These are phyloP conservation scores for Parochlus steinenii DNA, from an alignment of 2,888 invertebrate genomes.

Conservation along the genomic window DNA sequence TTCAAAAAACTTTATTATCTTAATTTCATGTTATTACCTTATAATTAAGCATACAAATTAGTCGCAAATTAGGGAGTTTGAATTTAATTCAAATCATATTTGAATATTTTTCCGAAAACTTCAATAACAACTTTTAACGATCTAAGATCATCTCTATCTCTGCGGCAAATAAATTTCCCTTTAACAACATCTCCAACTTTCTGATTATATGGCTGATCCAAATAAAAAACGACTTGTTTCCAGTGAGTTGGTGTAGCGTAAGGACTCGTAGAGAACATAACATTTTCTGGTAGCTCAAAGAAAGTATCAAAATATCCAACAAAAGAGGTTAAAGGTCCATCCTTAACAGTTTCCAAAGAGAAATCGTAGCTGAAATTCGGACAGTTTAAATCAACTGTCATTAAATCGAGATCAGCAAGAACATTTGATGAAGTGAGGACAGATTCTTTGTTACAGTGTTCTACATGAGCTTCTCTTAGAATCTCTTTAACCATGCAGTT, in stretches of 20 bases:
- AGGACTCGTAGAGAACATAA: slow-evolving; percentile 54
- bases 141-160: slow-evolving; percentile 56
- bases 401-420: slow-evolving; percentile 57
- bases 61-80: too few species aligned
- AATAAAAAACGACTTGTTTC: slow-evolving; percentile 68
- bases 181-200: slow-evolving; percentile 43
- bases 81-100: slow-evolving; percentile 45
- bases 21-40: too few species aligned
- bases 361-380: slow-evolving; percentile 59
- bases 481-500: slow-evolving; percentile 74
- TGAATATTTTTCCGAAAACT: slow-evolving; percentile 41
- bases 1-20: too few species aligned
- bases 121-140: slow-evolving; percentile 54
- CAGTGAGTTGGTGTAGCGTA: slow-evolving; percentile 52
- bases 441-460: slow-evolving; percentile 38
- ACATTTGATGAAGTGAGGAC: slow-evolving; percentile 48
- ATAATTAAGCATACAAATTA: too few species aligned
- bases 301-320: slow-evolving; percentile 85
- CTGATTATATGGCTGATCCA: slow-evolving; percentile 54
- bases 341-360: slow-evolving; percentile 40
- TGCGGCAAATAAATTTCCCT: slow-evolving; percentile 56
- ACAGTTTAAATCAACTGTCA: slow-evolving; percentile 50
- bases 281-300: slow-evolving; percentile 48
- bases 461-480: slow-evolving; percentile 57
- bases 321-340: slow-evolving; percentile 58